A percentile compares a stretch with the other conserved stretches of the same genome.
Conservation (phyloP, 1,140 invertebrate genomes). For the Eurosta solidaginis region DNA sequence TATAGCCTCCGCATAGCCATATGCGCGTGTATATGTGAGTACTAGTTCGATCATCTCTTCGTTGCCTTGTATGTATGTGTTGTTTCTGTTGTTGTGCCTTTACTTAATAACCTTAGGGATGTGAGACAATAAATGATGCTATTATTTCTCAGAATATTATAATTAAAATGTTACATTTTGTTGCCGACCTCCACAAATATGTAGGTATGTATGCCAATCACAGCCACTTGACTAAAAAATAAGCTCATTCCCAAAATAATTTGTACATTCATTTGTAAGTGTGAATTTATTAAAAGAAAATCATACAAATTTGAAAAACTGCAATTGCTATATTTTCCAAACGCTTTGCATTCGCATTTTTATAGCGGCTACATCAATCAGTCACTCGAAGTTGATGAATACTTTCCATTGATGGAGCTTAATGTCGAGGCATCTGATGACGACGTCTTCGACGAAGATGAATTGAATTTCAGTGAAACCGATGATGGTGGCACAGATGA, state of each 20-base stretch:
- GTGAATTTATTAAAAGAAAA: not conserved
- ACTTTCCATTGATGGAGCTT: constrained; percentile 74
- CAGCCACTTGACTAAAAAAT: not conserved
- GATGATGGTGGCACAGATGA: constrained; percentile 34
- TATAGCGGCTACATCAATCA: constrained; percentile 87
- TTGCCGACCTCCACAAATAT: not conserved
- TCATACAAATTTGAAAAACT: not conserved
- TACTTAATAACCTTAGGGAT: too few species aligned
- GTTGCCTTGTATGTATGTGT: too few species aligned
- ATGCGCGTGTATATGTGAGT: too few species aligned
- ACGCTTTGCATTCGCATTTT: constrained; percentile 30
- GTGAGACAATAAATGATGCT: too few species aligned
- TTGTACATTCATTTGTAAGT: not conserved
- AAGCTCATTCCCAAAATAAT: not conserved
- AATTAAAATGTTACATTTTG: too few species aligned
- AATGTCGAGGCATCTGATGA: constrained; percentile 52
- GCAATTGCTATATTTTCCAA: not conserved
- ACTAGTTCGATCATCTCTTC: too few species aligned
- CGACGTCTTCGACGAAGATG: constrained; percentile 50
- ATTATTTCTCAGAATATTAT: too few species aligned
- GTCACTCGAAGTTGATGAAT: constrained; percentile 88
- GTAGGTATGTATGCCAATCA: not conserved
- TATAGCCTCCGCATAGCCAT: too few species aligned
- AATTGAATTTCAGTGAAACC: constrained; percentile 53
- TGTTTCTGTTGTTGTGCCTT: too few species aligned